Evolutionary conservation across 2,113 vertebrate species (phyloP).

Genomic region (Oreamnos americanus): DNA sequence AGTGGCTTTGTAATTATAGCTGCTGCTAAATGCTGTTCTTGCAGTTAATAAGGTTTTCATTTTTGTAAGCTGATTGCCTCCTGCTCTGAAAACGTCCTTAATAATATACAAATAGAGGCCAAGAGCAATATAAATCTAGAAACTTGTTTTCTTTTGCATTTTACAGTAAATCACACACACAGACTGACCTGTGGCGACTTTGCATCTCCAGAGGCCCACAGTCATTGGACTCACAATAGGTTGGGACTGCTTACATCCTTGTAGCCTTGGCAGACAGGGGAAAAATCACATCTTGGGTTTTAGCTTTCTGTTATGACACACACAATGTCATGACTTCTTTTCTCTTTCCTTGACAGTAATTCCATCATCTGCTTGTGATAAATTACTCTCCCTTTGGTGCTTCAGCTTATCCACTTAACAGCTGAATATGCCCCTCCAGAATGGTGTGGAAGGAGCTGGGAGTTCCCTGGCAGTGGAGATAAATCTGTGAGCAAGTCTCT

Average conservation of each 20-base stretch:
- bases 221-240: background rate
- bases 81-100: conserved; percentile 5
- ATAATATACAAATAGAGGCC: background rate
- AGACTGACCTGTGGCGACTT: background rate
- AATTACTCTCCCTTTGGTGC: background rate
- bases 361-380: background rate
- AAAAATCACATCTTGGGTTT: background rate
- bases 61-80: conserved; percentile 24
- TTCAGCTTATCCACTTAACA: background rate
- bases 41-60: conserved; percentile 31
- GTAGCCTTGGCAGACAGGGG: background rate
- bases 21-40: background rate
- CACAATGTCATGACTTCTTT: background rate
- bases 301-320: background rate
- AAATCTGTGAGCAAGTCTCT: background rate
- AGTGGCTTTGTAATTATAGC: conserved; percentile 23
- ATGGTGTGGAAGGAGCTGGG: background rate
- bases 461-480: background rate
- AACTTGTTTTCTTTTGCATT: background rate
- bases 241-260: background rate
- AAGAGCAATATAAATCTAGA: background rate
- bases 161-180: background rate
- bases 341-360: conserved; percentile 10
- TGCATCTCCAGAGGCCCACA: background rate
- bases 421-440: background rate